Percentiles rank a stretch among this genome's conserved stretches.
phyloP scores from a whole-genome alignment of 2,113 vertebrate genomes.

The Halcyon senegalensis region DNA sequence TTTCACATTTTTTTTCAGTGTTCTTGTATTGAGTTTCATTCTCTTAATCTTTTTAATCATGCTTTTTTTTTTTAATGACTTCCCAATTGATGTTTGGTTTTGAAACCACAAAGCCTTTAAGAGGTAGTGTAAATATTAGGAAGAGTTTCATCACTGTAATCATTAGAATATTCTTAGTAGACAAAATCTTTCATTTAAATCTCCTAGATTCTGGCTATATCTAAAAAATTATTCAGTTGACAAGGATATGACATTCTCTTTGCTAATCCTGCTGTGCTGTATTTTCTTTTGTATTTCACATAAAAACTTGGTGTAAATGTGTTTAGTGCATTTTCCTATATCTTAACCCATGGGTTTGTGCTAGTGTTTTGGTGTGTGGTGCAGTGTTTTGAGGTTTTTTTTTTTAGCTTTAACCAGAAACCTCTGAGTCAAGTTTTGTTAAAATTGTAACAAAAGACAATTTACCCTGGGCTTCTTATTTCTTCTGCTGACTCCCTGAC shows the following conservation, averaged over 20 bases:
- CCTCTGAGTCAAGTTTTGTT: neutral
- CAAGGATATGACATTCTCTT: neutral
- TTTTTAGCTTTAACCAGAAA: neutral
- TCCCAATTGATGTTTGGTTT: neutral
- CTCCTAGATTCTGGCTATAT: neutral
- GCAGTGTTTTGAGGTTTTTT: neutral
- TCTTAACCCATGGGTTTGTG: neutral
- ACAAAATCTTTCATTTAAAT: neutral
- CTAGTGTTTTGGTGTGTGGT: neutral
- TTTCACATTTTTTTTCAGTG: neutral
- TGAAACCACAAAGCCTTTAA: slow-evolving; percentile 11
- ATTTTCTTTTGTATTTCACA: neutral
- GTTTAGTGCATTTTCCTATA: neutral
- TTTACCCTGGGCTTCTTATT: neutral
- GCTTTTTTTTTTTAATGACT: neutral
- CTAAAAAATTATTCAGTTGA: neutral
- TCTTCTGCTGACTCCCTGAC: neutral
- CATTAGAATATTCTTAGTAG: neutral
- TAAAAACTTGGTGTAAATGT: neutral
- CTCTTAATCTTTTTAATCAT: neutral
- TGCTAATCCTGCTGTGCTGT: neutral
- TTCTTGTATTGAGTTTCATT: neutral
- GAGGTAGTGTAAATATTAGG: neutral
- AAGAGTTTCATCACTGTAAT: neutral
- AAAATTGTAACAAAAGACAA: neutral